Evolutionary conservation across 2,113 vertebrate genomes (phyloP), one percentile per base, ranked within the genome.

Genomic region (Chascanopsetta lugubris): DNA sequence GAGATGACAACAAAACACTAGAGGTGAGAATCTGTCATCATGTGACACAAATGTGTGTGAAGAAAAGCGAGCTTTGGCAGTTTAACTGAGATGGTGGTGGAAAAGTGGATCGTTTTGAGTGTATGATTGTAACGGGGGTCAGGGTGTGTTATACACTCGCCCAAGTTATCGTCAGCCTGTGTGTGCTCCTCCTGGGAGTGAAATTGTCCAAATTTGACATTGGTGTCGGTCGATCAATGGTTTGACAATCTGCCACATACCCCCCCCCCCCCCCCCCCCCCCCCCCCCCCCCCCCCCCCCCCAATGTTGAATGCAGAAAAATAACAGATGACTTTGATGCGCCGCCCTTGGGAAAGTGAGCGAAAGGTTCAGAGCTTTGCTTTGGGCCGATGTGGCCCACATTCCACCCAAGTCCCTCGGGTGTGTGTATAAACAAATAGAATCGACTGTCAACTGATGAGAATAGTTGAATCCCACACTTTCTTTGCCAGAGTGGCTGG

Each of bases 321-420:
- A 55, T 8, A 42, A 20, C 11, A 32, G 57, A 54, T 61, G 26
- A 34, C 27, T 58, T 29, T 18, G 8, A 15, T 13, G 5, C 42
- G 50, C 18, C 12, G 40, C 60, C 21, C 27, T 32, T 24, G 27
- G 26, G 53, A 59, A 25, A 47, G 47, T 42, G 62, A 48, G 49
- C 34, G 5, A 59, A 67, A 69, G 1, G 56, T 18, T 25, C 38
- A 2, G 49, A 49, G 69, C 48, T 69, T 13, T 11, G 45, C 72
- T 72, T 60, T 69, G 48, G 53, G 53, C 63, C 38, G 50, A 49
- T 55, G 68, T 61, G 63, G 40, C 66, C 59, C 61, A 59, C 29
- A 75, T 68, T 65, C 49, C 34, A 32, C 21, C 66, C 4, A 15
- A 53, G 58, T 64, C 72, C 30, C 58, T 61, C 25, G 68, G 68